Conservation (phyloP, 1,140 invertebrate genomes). For the Solen grandis region DNA sequence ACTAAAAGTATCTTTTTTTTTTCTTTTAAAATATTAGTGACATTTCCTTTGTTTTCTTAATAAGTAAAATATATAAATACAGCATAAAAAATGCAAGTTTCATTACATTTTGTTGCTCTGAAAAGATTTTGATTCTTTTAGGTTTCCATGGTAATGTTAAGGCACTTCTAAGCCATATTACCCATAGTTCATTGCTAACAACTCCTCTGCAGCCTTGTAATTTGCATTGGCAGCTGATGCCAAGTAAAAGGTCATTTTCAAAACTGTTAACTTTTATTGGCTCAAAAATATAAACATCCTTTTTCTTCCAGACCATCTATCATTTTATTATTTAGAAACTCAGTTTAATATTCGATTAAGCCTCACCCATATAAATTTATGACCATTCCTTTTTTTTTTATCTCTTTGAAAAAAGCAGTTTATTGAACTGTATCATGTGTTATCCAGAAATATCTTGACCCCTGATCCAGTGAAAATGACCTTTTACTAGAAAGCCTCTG, state of each 20-base stretch:
- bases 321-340: background rate
- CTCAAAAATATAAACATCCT: background rate
- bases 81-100: conserved; percentile 5
- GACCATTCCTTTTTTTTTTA: background rate
- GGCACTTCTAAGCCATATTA: conserved; percentile 38
- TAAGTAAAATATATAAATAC: background rate
- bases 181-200: background rate
- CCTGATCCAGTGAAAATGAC: conserved; percentile 29
- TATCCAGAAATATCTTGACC: background rate
- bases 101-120: background rate
- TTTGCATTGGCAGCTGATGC: too few species aligned
- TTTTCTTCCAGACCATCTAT: background rate
- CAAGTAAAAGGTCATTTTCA: conserved; percentile 47
- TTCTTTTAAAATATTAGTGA: conserved; percentile 25
- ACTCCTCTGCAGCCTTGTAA: background rate
- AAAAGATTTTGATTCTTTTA: background rate
- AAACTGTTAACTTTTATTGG: background rate
- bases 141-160: conserved; percentile 40
- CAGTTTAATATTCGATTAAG: background rate
- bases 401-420: background rate
- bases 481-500: conserved; percentile 42
- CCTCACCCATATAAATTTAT: background rate
- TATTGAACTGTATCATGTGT: conserved; percentile 31
- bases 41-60: conserved; percentile 2
- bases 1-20: conserved; percentile 8